Base-by-base conservation (phyloP, 2,113 vertebrate genomes). In the Anhinga rufa region DNA sequence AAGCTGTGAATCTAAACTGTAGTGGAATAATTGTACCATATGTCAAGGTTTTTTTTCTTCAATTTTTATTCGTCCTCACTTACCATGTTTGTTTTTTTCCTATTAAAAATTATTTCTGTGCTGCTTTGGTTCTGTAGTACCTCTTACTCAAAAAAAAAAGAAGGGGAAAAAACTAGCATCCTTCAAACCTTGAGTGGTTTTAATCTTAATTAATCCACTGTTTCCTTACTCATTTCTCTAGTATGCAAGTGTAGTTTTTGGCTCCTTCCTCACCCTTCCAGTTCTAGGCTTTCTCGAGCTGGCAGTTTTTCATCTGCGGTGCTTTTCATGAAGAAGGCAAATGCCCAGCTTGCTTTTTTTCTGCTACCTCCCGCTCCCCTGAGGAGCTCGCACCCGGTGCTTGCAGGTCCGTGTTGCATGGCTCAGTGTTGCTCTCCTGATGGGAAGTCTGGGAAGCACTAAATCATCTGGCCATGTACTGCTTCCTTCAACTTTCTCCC, bases 1-100 rank as follows among this genome's bases (percentile, higher is more conserved):
- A 96, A 95, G 92, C 91, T 96, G 92, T 93, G 94, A 94, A 65
- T 95, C 90, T 92, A 88, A 96, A 96, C 89, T 86, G 71, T 36
- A 60, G 46, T 90, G 68, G 55, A 88, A 88, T 96, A 96, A 94
- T 95, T 92, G 60, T 78, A 68, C 82, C 90, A 87, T 93, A 93
- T 91, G 89, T 60, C 78, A 76, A 34, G 44, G 5, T 9, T 25
- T 6, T 72, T 69, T 44, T 31, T 24, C 32, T 76, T 85, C 74
- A 38, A 5, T 91, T 92, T 62, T 95, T 66, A 57, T 42, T 76
- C 51, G 84, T 96, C 62, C 66, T 74, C 29, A 46, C 64, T 72
- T 76, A 34, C n/a, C 17, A 7, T 34, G 21, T 12, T 72, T 83
- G 40, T 1, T 44, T 83, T 70, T 70, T 92, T 55, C 7, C 32